Base-by-base conservation (phyloP, 2,888 invertebrate species). In the Rhodophaea formosa region DNA sequence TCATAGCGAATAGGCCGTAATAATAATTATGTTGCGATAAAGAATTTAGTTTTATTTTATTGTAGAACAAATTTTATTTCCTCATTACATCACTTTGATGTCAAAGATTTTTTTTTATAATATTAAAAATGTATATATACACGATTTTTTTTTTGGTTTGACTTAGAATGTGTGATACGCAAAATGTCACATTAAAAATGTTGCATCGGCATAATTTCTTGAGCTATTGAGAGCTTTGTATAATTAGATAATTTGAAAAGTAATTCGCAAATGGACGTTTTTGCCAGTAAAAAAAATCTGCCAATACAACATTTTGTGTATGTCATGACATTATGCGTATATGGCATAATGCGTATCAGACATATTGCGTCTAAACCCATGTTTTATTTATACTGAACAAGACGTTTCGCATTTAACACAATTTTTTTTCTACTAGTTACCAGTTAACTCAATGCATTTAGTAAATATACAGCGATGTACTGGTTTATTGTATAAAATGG, bases 51-150 rank as follows among this genome's bases (percentile, higher is more conserved):
- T 56, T 62, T 62, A 63, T 63, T 64, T 63, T 59, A 58, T 62
- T 61, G 55, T 68, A 67, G 67, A 68, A 68, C 68, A 67, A 66
- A 66, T 67, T 66, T 63, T 63, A 64, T 66, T 63, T 68, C 61
- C 57, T 47, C 60, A 62, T 44, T 56, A 57, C 60, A 59, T 64
- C 64, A 61, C 56, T 57, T 17, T 43, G 64, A 61, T 67, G 62
- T 65, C 42, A 56, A 59, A 58, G 60, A 58, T 64, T 60, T 58
- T 58, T 63, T 67, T 65, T 57, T 59, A 61, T 49, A 62, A 58
- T 67, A 67, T 64, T 67, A 65, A 69, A 23, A 69, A 66, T 75
- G 71, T 76, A 70, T 72, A 70, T 72, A 74, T 76, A 75, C 67
- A 64, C 69, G 61, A 68, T 71, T 23, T 29, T 29, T 71, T 23